Conservation (phyloP, 2,888 invertebrate species). For the Seira musarum region DNA sequence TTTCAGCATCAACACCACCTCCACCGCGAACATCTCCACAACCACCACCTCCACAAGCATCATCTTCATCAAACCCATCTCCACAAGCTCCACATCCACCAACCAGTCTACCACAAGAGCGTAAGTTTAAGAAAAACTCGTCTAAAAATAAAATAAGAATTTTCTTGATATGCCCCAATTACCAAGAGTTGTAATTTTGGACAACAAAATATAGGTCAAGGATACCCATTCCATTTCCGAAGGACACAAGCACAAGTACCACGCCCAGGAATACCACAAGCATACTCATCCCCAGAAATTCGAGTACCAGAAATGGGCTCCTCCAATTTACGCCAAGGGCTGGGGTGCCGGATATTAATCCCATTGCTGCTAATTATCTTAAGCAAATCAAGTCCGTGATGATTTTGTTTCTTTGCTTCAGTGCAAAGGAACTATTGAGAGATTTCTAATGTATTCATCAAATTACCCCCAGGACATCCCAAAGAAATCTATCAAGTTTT, state of each 20-base stretch:
- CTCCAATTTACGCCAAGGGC: conserved; percentile 49
- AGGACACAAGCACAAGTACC: conserved; percentile 61
- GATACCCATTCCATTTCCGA: conserved; percentile 45
- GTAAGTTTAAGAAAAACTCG: too few relatives aligned
- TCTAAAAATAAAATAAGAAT: not conserved
- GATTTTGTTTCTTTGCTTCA: too few relatives aligned
- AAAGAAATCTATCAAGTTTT: too few relatives aligned
- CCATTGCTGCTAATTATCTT: too few relatives aligned
- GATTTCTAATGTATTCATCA: too few relatives aligned
- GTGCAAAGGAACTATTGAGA: too few relatives aligned
- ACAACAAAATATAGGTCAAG: conserved; percentile 44
- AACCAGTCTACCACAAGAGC: conserved; percentile 63
- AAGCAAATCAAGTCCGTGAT: too few relatives aligned
- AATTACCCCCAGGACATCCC: too few relatives aligned
- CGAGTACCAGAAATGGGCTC: conserved; percentile 60
- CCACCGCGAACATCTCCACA: conserved; percentile 59
- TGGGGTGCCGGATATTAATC: conserved; percentile 50
- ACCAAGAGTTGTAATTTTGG: too few relatives aligned
- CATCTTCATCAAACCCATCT: conserved; percentile 55
- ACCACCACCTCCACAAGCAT: conserved; percentile 61
- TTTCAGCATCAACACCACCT: conserved; percentile 62
- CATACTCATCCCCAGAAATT: conserved; percentile 57
- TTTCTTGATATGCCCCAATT: not conserved
- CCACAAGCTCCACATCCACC: conserved; percentile 61
- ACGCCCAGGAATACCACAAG: conserved; percentile 57